Base-by-base conservation (phyloP, 2,797 vertebrate species). In the Molossus molossus region DNA sequence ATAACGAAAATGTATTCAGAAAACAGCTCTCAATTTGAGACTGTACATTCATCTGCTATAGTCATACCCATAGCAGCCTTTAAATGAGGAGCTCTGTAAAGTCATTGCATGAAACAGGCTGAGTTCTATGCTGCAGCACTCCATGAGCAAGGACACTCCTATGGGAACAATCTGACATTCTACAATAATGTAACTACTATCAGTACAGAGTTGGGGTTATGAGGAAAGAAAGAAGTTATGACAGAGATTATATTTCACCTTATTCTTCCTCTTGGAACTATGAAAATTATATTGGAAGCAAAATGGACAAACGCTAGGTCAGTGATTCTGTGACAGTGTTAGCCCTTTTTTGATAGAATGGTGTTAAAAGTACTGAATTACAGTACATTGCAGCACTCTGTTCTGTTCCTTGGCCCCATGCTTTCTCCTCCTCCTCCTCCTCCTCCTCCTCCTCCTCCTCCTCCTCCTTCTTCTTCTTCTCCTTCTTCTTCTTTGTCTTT, bases 251-350 rank as follows among this genome's bases (percentile, higher is more conserved):
- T 53, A 90, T 69, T 75, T 65, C 29, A 25, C 21, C 20, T 87
- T 77, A 27, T 88, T 83, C 9, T 33, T 89, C 20, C 75, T 76
- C 37, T 81, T 90, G 17, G 11, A 81, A 75, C 3, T 73, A 48
- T 89, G 48, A 93, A 90, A 91, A 94, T 72, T 72, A 79, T 81
- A 92, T 40, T 77, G 10, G 25, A 84, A 87, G 81, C 5, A 72
- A 90, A 95, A 55, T 67, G 29, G 29, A n/a, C 1, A 60, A 79
- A 53, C 2, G 12, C 40, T 9, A 50, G 17, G 40, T 69, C 53
- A 55, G 25, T 83, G 29, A 93, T 82, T 93, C 29, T 82, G 67
- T 40, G 45, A 14, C 17, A n/a, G 25, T 95, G 13, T 79, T 75
- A 76, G 40, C 1, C 14, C 17, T 87, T 85, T 27, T 84, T 60